Evolutionary conservation across 2,888 invertebrate species (phyloP).

Genomic region (Capitulum mitella): DNA sequence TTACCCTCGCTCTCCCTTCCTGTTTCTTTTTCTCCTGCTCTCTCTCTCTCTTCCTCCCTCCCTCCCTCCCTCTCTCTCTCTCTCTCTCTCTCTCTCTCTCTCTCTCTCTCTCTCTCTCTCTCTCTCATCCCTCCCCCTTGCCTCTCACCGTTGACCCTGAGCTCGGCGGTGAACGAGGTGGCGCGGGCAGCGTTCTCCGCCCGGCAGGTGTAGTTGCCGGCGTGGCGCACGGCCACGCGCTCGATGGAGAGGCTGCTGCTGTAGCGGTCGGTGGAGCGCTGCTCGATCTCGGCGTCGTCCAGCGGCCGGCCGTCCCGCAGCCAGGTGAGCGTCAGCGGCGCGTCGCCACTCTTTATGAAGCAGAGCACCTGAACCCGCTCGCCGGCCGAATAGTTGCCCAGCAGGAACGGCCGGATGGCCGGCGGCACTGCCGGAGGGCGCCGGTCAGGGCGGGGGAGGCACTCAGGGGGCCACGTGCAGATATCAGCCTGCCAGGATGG

Average conservation of each 20-base stretch:
- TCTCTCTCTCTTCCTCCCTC: no score
- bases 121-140: no score
- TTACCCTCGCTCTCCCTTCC: no score
- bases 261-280: slow-evolving; percentile 39
- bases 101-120: neutral
- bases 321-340: slow-evolving; percentile 45
- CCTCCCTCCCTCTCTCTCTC: no score
- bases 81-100: neutral
- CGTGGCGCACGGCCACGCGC: slow-evolving; percentile 38
- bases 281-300: slow-evolving; percentile 36
- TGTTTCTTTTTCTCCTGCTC: no score
- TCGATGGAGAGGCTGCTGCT: slow-evolving; percentile 40
- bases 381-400: slow-evolving; percentile 41
- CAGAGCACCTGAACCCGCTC: slow-evolving; percentile 45
- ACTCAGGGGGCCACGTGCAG: no score
- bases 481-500: no score
- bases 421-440: slow-evolving; percentile 42
- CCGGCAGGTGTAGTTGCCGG: slow-evolving; percentile 41
- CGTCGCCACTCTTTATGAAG: slow-evolving; percentile 45
- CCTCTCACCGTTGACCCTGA: slow-evolving; percentile 44
- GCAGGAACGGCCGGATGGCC: slow-evolving; percentile 43
- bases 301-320: slow-evolving; percentile 43
- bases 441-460: slow-evolving; percentile 28
- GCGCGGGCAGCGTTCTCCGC: slow-evolving; percentile 40
- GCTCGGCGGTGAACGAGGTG: slow-evolving; percentile 39